These are phyloP conservation scores for Melanotaenia pygmaea DNA, from an alignment of 2,797 vertebrate genomes.

Conservation along the genomic window DNA sequence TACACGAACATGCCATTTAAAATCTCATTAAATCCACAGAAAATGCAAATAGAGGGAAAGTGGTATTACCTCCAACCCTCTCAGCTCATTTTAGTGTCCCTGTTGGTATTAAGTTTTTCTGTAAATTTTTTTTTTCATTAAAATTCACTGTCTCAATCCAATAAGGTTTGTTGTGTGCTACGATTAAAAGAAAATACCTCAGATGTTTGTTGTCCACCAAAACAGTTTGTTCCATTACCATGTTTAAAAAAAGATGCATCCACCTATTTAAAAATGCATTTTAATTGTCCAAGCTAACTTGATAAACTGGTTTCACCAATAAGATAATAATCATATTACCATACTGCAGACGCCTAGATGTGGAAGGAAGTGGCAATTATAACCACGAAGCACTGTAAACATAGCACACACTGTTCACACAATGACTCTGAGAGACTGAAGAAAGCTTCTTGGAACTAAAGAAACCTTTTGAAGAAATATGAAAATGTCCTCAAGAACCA, in stretches of 20 bases:
- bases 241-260: background rate
- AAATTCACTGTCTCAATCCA: conserved; percentile 37
- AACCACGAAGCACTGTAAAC: background rate
- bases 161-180: background rate
- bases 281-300: background rate
- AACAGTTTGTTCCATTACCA: conserved; percentile 16
- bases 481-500: background rate
- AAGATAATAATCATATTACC: background rate
- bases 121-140: conserved; percentile 49
- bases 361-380: background rate
- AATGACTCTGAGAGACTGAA: too few relatives aligned
- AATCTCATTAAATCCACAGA: conserved; percentile 46
- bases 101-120: conserved; percentile 23
- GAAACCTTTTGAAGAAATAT: background rate
- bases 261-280: background rate
- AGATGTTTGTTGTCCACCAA: background rate
- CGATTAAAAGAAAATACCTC: too few relatives aligned
- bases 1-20: conserved; percentile 36
- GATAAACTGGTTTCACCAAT: background rate
- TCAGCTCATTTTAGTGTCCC: conserved; percentile 29
- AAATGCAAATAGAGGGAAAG: conserved; percentile 37
- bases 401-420: too few relatives aligned
- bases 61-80: conserved; percentile 34
- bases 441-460: background rate
- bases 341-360: background rate